Percentiles rank a stretch among this genome's conserved stretches.
These are phyloP conservation scores for Sternotherus odoratus DNA, from an alignment of 2,797 vertebrate genomes.

Conservation along the genomic window DNA sequence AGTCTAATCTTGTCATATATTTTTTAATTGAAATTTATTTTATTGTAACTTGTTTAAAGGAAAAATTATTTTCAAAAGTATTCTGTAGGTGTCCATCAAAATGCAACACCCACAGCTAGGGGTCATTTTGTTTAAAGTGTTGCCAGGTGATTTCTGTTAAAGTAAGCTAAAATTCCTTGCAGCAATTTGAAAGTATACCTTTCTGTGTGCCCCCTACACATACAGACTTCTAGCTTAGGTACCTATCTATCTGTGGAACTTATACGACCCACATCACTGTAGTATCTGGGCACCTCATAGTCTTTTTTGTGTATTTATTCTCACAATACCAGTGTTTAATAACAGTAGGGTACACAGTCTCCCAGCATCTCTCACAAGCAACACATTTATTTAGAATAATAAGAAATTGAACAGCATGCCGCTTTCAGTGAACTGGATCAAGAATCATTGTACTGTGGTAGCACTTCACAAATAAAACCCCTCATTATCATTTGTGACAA, in stretches of 20 bases:
- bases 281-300: neutral
- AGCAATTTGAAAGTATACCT: neutral
- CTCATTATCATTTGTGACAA: too few species aligned
- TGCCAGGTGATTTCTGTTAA: neutral
- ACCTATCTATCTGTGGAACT: neutral
- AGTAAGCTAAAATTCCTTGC: neutral
- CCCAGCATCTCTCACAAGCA: neutral
- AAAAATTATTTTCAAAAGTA: neutral
- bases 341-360: neutral
- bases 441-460: neutral
- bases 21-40: neutral
- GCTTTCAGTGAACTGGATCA: neutral
- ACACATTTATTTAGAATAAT: neutral
- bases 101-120: accelerated
- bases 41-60: neutral
- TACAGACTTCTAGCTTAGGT: neutral
- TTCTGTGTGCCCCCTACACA: neutral
- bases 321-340: neutral
- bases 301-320: neutral
- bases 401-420: neutral
- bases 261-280: neutral
- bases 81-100: neutral
- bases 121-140: neutral
- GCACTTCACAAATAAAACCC: neutral
- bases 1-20: accelerated